Evolutionary conservation across 1,140 invertebrate genomes (phyloP), one percentile per base, ranked within the genome.

Genomic region (Physella acuta): DNA sequence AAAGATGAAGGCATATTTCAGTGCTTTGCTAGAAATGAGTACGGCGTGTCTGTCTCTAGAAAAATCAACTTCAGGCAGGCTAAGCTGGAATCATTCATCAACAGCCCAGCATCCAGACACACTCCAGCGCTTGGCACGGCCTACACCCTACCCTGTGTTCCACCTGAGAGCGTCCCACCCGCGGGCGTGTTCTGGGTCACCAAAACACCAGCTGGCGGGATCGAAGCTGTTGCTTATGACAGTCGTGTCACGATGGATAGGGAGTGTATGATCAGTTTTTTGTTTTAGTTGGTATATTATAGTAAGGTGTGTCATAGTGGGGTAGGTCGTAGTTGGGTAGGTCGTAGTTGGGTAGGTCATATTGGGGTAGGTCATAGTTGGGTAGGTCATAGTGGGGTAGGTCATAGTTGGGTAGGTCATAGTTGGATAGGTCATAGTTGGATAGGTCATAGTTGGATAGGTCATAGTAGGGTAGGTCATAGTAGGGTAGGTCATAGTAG

Each of bases 1-100:
- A 95, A 96, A 80, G 96, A 98, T 85, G 87, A 96, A 34, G 94
- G 88, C 80, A 78, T 97, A 75, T 99, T 98, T 85, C 96, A 99
- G 82, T 99, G 97, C 86, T 95, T 95, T 84, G 97, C 97, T 0
- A 89, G 90, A 76, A 99, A 99, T 82, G 92, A 94, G 77, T 95
- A 94, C 88, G 97, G 97, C 55, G 93, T 89, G 0, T 80, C 37
- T 8, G 51, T 51, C 39, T 36, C 75, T 5, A 71, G 76, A 11
- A 78, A 74, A 53, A 56, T 76, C 16, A 78, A 78, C 67, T 70
- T 80, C 16, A 52, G 80, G 28, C 67, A 76, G 37, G 80, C 76
- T 2, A 79, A 75, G 52, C 71, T 81, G 17, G 65, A 66, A 24
- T 49, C 70, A 1, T 81, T 80, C 76, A 64, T 66, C 24, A 56